Conservation (phyloP, 2,888 invertebrate genomes). For the Cinara cedri region DNA sequence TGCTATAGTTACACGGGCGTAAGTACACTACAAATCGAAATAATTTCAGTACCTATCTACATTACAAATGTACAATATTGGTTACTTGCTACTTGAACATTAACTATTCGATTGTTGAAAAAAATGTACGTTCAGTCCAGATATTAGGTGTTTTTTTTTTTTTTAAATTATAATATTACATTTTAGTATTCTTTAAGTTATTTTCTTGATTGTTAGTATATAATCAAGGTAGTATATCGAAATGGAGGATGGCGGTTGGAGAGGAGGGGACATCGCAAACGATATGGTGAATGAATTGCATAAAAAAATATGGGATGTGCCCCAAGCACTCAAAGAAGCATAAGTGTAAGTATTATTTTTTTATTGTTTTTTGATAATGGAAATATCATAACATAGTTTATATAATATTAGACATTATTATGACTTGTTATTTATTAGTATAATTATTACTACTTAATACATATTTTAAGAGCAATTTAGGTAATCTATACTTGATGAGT, state of each 20-base stretch:
- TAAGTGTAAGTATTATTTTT: slow-evolving; percentile 54
- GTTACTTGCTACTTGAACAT: slow-evolving; percentile 22
- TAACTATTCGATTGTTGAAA: slow-evolving; percentile 34
- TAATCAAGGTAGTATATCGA: slow-evolving; percentile 44
- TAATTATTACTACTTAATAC: too few species aligned
- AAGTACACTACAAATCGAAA: slow-evolving; percentile 53
- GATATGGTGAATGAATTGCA: slow-evolving; percentile 41
- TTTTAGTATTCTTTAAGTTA: slow-evolving; percentile 1
- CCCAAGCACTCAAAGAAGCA: slow-evolving; percentile 58
- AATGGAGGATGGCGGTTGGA: slow-evolving; percentile 56
- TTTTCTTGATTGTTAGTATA: slow-evolving; percentile 15
- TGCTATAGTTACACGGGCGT: slow-evolving; percentile 31
- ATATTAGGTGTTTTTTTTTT: slow-evolving; percentile 5
- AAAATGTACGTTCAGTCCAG: not conserved
- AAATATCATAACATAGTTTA: too few species aligned
- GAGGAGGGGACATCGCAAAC: slow-evolving; percentile 29
- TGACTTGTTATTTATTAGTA: too few species aligned
- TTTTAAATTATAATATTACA: not conserved
- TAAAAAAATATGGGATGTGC: slow-evolving; percentile 58
- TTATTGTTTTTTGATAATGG: not conserved
- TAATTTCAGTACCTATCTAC: slow-evolving; percentile 29
- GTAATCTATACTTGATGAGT: too few species aligned
- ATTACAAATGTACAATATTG: slow-evolving; percentile 42
- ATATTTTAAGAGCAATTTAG: too few species aligned
- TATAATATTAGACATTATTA: too few species aligned